Evolutionary conservation across 2,888 invertebrate species (phyloP).

Genomic region (Drosophila vallismaia): DNA sequence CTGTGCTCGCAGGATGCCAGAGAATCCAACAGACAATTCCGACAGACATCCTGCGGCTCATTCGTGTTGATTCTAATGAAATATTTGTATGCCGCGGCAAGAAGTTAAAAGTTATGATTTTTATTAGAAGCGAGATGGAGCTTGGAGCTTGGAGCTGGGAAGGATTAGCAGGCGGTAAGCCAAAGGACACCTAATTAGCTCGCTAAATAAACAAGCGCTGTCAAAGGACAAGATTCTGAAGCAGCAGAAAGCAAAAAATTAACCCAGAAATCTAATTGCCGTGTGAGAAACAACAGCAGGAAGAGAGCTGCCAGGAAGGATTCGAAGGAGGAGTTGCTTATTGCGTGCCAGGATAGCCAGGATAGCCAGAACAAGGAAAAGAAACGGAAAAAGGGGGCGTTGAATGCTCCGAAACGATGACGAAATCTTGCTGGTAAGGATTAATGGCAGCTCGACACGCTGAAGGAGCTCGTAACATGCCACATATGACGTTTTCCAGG

Average conservation of each 20-base stretch:
- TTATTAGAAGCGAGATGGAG: conserved; percentile 54
- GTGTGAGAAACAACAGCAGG: conserved; percentile 43
- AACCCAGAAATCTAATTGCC: conserved; percentile 81
- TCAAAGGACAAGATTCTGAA: conserved; percentile 20
- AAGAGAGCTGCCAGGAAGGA: conserved; percentile 19
- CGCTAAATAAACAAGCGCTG: conserved; percentile 55
- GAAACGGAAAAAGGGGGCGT: conserved; percentile 46
- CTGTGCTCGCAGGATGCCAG: conserved; percentile 30
- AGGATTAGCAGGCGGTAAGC: conserved; percentile 30
- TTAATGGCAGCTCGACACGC: conserved; percentile 35
- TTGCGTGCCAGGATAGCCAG: conserved; percentile 26
- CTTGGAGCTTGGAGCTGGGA: background rate
- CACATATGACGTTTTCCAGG: conserved; percentile 43
- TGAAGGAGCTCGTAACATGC: conserved; percentile 35
- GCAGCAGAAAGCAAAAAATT: conserved; percentile 69
- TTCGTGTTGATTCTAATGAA: conserved; percentile 60
- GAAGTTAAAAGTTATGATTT: conserved; percentile 57
- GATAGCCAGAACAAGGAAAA: background rate
- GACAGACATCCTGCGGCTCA: conserved; percentile 34
- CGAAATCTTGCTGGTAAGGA: conserved; percentile 63
- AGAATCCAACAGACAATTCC: conserved; percentile 4
- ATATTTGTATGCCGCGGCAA: conserved; percentile 53
- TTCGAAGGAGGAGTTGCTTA: conserved; percentile 11
- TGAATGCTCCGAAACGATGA: conserved; percentile 61
- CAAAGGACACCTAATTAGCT: conserved; percentile 61